Evolutionary conservation across 1,140 invertebrate species (phyloP), one percentile per base, ranked within the genome.

Genomic region (Cydia splendana): DNA sequence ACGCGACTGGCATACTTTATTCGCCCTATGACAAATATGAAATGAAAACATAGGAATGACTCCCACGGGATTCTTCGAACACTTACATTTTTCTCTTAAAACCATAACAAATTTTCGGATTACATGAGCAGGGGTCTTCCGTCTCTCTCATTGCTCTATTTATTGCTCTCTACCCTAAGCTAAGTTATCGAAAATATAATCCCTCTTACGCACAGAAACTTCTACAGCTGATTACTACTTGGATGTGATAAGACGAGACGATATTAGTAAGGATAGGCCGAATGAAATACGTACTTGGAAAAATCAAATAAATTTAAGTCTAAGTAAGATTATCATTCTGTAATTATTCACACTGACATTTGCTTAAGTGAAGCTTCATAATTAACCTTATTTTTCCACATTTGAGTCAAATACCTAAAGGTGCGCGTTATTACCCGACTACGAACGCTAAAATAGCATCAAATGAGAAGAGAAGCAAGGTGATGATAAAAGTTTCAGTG

Each of bases 171-270:
- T 81, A 86, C 89, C 91, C 90, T 87, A 82, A 79, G 87, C 82
- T 82, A 89, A 90, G 85, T 89, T 92, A 90, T 92, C 87, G 88
- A 93, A 91, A 91, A 90, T 90, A 91, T 91, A 93, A 93, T 93
- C 86, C 88, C 87, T 88, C 85, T 85, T 87, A 87, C 86, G 85
- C 86, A 83, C 78, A 83, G 81, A 89, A 91, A 89, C 84, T 89
- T 91, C 85, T 84, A 85, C 85, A 88, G 83, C 85, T 91, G 89
- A 92, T 92, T 91, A 89, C 87, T 90, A 86, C 84, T 90, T 87
- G 79, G 77, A 77, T 80, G 69, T 85, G 89, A 88, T 90, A 89
- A 88, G 82, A 80, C 30, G 12, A 13, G 77, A 67, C 18, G 75
- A 78, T 80, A 73, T 78, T 84, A 78, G 38, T 79, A 38, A 85